Evolutionary conservation across 2,888 invertebrate genomes (phyloP).

Genomic region (Orchesellides sinensis): DNA sequence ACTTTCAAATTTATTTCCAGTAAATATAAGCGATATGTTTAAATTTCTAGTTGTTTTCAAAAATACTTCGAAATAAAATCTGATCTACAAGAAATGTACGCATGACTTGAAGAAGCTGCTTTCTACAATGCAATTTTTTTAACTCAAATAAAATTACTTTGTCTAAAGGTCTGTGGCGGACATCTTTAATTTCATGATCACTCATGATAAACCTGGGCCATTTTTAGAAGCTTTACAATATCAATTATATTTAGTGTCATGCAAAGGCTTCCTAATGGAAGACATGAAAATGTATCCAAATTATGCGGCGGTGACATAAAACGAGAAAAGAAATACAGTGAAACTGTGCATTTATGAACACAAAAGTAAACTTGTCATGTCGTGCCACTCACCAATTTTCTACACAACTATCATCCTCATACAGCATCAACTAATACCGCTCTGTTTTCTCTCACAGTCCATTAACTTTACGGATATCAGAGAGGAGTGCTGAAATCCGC

Average conservation of each 20-base stretch:
- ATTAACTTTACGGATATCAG: conserved; percentile 56
- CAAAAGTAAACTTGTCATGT: conserved; percentile 47
- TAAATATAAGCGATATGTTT: too few relatives aligned
- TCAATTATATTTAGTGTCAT: not conserved
- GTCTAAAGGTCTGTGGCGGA: too few relatives aligned
- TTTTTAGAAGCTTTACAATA: not conserved
- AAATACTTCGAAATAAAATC: too few relatives aligned
- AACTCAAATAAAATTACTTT: too few relatives aligned
- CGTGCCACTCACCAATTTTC: conserved; percentile 53
- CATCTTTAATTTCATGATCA: not conserved
- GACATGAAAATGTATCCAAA: not conserved
- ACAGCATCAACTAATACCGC: conserved; percentile 10
- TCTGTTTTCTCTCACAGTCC: conserved; percentile 33
- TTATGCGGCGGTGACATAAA: conserved; percentile 4
- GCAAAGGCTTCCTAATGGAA: not conserved
- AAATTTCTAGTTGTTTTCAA: too few relatives aligned
- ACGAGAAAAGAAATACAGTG: not conserved
- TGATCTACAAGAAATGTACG: too few relatives aligned
- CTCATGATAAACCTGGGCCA: not conserved
- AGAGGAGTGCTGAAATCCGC: conserved; percentile 40
- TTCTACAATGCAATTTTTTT: too few relatives aligned
- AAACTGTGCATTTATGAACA: conserved; percentile 18
- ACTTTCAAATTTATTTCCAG: too few relatives aligned
- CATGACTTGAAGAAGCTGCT: too few relatives aligned
- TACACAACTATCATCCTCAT: conserved; percentile 7